Evolutionary conservation across 1,140 invertebrate species (phyloP).

Genomic region (Pseudobourletiella spinata): DNA sequence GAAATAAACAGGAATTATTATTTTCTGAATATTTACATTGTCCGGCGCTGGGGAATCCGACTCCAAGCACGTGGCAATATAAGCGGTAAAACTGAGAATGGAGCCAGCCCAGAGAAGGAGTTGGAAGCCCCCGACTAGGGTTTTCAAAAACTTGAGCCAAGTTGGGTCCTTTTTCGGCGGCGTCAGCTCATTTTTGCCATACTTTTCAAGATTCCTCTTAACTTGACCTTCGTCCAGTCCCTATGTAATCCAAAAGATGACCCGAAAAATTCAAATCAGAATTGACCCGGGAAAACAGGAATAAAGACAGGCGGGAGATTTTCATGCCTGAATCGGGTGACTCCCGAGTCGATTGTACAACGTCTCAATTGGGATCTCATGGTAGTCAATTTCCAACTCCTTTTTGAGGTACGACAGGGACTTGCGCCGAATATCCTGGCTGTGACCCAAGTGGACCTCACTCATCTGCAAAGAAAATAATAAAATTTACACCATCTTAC

Average conservation of each 20-base stretch:
- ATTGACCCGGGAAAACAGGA: too few species aligned
- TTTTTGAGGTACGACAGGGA: conserved; percentile 67
- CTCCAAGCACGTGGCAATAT: conserved; percentile 41
- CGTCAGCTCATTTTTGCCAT: conserved; percentile 89
- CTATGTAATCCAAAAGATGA: conserved; percentile 43
- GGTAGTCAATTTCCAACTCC: conserved; percentile 96
- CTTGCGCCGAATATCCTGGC: conserved; percentile 11
- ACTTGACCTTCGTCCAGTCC: conserved; percentile 90
- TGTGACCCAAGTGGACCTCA: conserved; percentile 18
- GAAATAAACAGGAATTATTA: too few species aligned
- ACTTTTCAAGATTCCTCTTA: conserved; percentile 81
- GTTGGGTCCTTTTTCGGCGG: conserved; percentile 94
- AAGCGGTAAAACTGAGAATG: conserved; percentile 93
- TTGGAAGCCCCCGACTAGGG: conserved; percentile 94
- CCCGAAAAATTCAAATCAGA: too few species aligned
- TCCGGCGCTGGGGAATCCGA: conserved; percentile 5
- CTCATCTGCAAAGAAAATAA: conserved; percentile 9
- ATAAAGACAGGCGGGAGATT: not conserved
- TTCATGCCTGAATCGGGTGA: conserved; percentile 78
- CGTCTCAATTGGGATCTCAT: conserved; percentile 92
- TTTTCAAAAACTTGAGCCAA: conserved; percentile 98
- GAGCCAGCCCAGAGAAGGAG: conserved; percentile 94
- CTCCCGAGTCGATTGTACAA: conserved; percentile 90
- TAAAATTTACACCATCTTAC: too few species aligned
- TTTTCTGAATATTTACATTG: conserved; percentile 24